Base-by-base conservation (phyloP, 1,140 invertebrate genomes). In the Limonius californicus region DNA sequence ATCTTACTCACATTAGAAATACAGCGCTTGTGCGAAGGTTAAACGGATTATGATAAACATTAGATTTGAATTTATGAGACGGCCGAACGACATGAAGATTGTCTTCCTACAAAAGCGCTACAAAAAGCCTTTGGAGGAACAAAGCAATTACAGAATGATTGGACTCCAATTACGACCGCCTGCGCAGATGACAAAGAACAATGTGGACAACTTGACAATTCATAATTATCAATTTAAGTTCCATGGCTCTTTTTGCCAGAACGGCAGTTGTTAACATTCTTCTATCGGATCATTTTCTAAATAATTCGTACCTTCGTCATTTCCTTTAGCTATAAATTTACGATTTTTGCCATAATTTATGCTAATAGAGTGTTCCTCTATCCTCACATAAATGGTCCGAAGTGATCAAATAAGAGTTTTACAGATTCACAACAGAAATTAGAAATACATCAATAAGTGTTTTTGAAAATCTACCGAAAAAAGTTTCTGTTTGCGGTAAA, bases 151-250 rank as follows among this genome's bases (percentile, higher is more conserved):
- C 45, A n/a, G 50, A 23, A 21, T 19, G 15, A 54, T 54, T 54
- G 50, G 20, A n/a, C 50, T 2, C 20, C 50, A 54, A 54, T 54
- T 54, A 56, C 54, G 21, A 30, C 12, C 20, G 54, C 20, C 54
- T 32, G 58, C 23, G 30, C 39, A 35, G 21, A 15, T 39, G 60
- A 19, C 61, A 47, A 39, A 35, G 42, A 58, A 58, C 42, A 12
- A 27, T 45, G 35, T 57, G 61, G 56, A 57, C 61, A 63, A 39
- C 42, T 63, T 53, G 20, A 45, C 35, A 62, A 62, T 62, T 63
- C 42, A 45, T 45, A 45, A 45, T 45, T 45, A 58, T 43, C 61
- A 63, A 63, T 63, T 63, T 63, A 63, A 63, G 61, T 63, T 63
- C 56, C 60, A 53, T 19, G 32, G 50, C 50, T 6, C 8, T 54